Evolutionary conservation across 92 coral and sea anemone species (phyloP).

Genomic region (Phenganax stokvisi): DNA sequence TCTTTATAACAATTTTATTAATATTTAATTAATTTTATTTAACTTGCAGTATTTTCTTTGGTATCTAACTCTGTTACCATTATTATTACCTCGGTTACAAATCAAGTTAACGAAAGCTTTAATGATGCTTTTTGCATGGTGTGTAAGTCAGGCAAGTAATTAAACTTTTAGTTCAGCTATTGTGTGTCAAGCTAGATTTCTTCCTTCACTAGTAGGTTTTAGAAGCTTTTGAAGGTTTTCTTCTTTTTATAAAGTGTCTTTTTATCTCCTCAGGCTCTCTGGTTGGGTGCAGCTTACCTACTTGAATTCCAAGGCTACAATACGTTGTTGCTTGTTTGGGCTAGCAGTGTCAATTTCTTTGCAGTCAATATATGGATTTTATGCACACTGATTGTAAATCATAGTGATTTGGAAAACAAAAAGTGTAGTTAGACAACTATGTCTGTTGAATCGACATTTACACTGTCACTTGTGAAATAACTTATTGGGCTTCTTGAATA

Average conservation of each 20-base stretch:
- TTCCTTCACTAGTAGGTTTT: not conserved
- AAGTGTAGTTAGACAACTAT: not conserved
- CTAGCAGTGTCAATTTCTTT: slow-evolving; percentile 72
- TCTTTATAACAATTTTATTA: not conserved
- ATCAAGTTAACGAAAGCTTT: slow-evolving; percentile 49
- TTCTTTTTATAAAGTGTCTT: not conserved
- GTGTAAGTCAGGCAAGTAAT: slow-evolving; percentile 66
- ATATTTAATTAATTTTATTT: not conserved
- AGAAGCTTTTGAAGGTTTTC: not conserved
- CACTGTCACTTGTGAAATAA: not conserved
- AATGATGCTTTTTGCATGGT: slow-evolving; percentile 68
- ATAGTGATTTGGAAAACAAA: not conserved
- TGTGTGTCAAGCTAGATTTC: not conserved
- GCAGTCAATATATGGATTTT: slow-evolving; percentile 74
- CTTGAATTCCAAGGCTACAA: slow-evolving; percentile 89
- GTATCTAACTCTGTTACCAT: slow-evolving; percentile 84
- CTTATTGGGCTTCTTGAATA: no score
- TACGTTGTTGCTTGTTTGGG: slow-evolving; percentile 72
- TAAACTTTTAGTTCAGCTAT: not conserved
- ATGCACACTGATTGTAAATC: slow-evolving; percentile 51
- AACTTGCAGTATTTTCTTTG: slow-evolving; percentile 81
- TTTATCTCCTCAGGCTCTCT: slow-evolving; percentile 58
- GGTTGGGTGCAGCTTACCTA: slow-evolving; percentile 80
- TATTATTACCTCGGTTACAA: slow-evolving; percentile 60
- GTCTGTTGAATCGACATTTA: not conserved